Conservation (phyloP, 2,888 invertebrate genomes). For the Neoitamus cyanurus region DNA sequence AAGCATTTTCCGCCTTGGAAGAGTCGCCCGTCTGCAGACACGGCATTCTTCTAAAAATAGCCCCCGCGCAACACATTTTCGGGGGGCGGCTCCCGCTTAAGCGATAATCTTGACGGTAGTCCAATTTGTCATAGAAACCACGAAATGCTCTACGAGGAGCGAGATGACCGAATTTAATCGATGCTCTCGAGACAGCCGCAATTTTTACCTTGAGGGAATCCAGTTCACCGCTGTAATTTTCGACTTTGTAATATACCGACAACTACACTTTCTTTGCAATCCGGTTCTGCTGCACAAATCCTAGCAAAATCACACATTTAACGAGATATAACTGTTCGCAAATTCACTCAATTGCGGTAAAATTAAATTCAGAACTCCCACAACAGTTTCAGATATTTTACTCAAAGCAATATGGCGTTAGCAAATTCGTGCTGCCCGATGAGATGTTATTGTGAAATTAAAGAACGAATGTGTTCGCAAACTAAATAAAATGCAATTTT, state of each 20-base stretch:
- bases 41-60: background rate
- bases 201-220: background rate
- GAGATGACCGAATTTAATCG: background rate
- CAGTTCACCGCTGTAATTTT: background rate
- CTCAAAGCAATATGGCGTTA: background rate
- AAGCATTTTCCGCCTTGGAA: background rate
- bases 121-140: background rate
- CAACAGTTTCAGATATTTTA: background rate
- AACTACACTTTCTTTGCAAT: background rate
- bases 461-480: background rate
- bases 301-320: background rate
- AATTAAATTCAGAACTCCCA: background rate
- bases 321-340: background rate
- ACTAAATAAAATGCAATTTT: no score
- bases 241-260: background rate
- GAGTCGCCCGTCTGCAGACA: background rate
- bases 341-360: background rate
- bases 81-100: background rate
- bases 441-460: background rate
- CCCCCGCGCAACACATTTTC: background rate
- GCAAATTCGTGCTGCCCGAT: background rate
- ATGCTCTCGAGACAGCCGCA: background rate
- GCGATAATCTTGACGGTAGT: background rate
- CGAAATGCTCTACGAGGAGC: background rate
- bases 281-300: background rate